Base-by-base conservation (phyloP, 1,140 invertebrate genomes). In the Zophobas atratus region DNA sequence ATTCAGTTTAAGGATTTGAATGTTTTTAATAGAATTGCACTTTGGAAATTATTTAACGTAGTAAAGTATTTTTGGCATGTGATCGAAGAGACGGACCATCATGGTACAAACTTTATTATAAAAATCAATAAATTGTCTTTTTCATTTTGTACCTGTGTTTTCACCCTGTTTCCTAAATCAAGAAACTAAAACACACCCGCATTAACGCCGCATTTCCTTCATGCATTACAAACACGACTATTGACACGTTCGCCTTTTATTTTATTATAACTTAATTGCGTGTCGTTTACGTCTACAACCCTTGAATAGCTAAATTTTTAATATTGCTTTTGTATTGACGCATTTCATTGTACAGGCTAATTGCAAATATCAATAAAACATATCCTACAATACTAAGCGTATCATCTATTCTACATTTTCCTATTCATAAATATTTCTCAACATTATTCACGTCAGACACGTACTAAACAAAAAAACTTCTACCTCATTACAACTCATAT, bases 101-200 rank as follows among this genome's bases (percentile, higher is more conserved):
- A 73, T 73, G 71, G 71, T 73, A 73, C 71, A 73, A 72, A 67
- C 60, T 67, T 67, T 67, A 67, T 67, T 67, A 43, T 67, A 67
- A 67, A 67, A 67, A 67, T 67, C 60, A 67, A 67, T 67, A 67
- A 67, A 67, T 67, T 67, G 60, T 67, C 60, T 67, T 67, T 67
- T 67, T 67, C 60, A 67, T 67, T 67, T 67, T 43, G 36, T 67
- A 67, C 60, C 36, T 2, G 8, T 34, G n/a, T 6, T 67, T 67
- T 67, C 60, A 67, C 60, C 39, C 39, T 43, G 33, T 43, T 63
- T 63, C 35, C 41, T 38, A 63, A 63, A 38, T 63, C 33, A n/a
- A 43, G 36, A 43, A 67, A 67, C 38, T 2, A 36, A 2, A 8
- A 6, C 49, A 51, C 6, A 20, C 6, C 49, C 2, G 6, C 6